Evolutionary conservation across 1,140 invertebrate species (phyloP), one percentile per base, ranked within the genome.

Genomic region (Cherax destructor): DNA sequence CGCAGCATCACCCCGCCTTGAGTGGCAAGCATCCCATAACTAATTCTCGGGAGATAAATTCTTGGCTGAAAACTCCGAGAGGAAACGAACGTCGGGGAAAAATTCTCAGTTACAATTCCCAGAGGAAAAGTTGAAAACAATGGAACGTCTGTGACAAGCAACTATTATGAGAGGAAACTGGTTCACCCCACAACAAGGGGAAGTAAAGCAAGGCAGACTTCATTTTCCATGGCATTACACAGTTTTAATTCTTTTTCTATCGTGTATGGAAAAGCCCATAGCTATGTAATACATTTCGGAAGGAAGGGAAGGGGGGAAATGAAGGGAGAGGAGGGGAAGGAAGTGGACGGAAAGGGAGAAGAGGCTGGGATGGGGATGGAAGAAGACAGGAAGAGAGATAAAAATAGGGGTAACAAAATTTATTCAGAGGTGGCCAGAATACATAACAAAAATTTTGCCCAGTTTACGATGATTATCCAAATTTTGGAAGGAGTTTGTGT

Each of bases 11-110:
- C 30, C 30, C 30, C 30, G 30, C 30, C 30, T 41, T 41, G 30
- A 41, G 30, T 41, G 30, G 30, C 30, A 41, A 41, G n/a, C 47
- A 41, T 50, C 52, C 50, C 13, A 79, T 50, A 50, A 18, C 5
- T 41, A 79, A 49, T 50, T 52, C 47, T 41, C 6, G 49, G 41
- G 65, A n/a, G 65, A 5, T 18, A 69, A 69, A 69, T 79, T 50
- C 78, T 50, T 50, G 78, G 21, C n/a, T 79, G 78, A 79, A 79
- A 79, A 79, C n/a, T n/a, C 50, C 78, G 30, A 13, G 6, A 13
- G 18, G 78, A 79, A 79, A 69, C 65, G 18, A 18, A 69, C 21
- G 65, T 69, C 5, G 16, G 13, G 65, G 65, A n/a, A 69, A 41
- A 69, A 69, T 69, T 69, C 65, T 11, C 21, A 21, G 21, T 69